Evolutionary conservation across 2,888 invertebrate species (phyloP).

Genomic region (Gymnosoma rotundatum): DNA sequence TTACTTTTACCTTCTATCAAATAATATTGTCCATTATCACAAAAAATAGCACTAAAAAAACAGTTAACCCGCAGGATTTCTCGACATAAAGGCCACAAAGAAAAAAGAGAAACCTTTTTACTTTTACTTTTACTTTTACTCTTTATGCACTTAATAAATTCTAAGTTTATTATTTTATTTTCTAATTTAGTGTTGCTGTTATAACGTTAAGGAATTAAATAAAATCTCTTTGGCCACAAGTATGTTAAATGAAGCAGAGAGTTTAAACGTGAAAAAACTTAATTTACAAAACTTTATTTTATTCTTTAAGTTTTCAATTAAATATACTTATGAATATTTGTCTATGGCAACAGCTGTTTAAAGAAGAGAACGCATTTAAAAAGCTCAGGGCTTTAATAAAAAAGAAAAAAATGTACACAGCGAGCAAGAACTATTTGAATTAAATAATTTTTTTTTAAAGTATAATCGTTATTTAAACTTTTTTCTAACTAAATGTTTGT

Average conservation of each 20-base stretch:
- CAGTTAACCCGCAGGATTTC: neutral
- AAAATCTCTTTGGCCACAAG: slow-evolving; percentile 22
- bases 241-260: neutral
- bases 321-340: neutral
- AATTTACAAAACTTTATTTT: neutral
- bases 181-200: slow-evolving; percentile 4
- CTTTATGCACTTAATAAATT: slow-evolving; percentile 37
- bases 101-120: too few species aligned
- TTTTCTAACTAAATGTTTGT: too few species aligned
- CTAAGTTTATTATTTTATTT: slow-evolving; percentile 29
- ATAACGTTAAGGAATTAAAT: neutral
- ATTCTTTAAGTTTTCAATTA: neutral
- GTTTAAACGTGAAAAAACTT: neutral
- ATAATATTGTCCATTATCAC: neutral
- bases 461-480: too few species aligned
- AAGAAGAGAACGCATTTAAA: neutral
- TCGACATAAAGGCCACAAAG: neutral
- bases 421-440: too few species aligned
- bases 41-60: neutral
- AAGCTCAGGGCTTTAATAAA: too few species aligned
- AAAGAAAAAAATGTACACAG: too few species aligned
- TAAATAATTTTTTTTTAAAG: too few species aligned
- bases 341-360: slow-evolving; percentile 25
- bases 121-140: neutral
- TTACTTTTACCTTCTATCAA: neutral